Base-by-base conservation (phyloP, 2,888 invertebrate genomes). In the Drosophila prolongata region DNA sequence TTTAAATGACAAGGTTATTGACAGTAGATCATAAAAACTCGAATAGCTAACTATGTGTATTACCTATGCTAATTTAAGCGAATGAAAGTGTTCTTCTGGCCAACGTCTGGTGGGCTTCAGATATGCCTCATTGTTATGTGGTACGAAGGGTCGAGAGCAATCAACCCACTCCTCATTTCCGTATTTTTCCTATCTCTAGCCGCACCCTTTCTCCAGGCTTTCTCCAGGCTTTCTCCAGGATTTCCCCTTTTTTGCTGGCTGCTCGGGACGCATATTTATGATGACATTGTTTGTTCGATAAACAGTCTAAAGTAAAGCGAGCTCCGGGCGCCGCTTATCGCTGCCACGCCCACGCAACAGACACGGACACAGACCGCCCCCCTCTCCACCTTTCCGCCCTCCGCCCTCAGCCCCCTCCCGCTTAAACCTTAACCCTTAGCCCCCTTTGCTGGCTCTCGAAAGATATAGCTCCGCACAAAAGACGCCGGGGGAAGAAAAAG, bases 261-360 rank as follows among this genome's bases (percentile, higher is more conserved):
- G 55, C 60, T 65, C 67, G 73, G 35, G 81, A 77, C 78, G 76
- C 89, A 81, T 87, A 89, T 87, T 85, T 85, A 85, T 89, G 87
- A 89, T 87, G 89, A 89, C 87, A 85, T 79, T 85, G 89, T 85
- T 85, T 85, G 89, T 85, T 85, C 89, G 89, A 85, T 85, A 89
- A 85, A 85, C 87, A 84, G 78, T 75, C 75, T 70, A 72, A 76
- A 88, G 83, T 82, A 77, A 82, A 83, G 69, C 76, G 68, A 55
- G 38, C 59, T 52, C 19, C 19, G 47, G 58, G 42, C 46, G 42
- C n/a, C 49, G 74, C 58, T 54, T 53, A 65, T 65, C 74, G 53
- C 65, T 27, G 74, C 53, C 75, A 75, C 73, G 75, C 73, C 73
- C 75, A 75, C 68, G 60, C 61, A 66, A 53, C 67, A 61, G 59